Evolutionary conservation across 2,113 vertebrate genomes (phyloP).

Genomic region (Lycocorax pyrrhopterus): DNA sequence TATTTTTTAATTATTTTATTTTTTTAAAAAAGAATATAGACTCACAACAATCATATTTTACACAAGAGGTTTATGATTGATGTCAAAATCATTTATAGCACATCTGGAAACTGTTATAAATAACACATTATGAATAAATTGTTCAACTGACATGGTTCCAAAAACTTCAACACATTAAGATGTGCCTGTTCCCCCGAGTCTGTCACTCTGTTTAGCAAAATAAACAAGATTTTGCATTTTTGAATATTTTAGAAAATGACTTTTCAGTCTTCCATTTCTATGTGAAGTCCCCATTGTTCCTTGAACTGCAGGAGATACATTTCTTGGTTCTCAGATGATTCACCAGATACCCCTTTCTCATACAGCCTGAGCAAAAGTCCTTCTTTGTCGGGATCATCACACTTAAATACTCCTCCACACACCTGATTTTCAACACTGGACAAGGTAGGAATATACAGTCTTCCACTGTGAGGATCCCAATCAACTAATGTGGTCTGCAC

Average conservation of each 20-base stretch:
- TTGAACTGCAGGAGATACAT: constrained; percentile 68
- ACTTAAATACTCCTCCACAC: not conserved
- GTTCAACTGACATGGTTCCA: not conserved
- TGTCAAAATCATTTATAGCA: not conserved
- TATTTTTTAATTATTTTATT: not conserved
- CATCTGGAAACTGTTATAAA: not conserved
- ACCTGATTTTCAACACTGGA: not conserved
- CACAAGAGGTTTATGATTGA: not conserved
- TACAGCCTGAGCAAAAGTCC: constrained; percentile 67
- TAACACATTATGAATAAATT: not conserved
- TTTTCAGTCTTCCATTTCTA: constrained; percentile 67
- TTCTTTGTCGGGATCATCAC: not conserved
- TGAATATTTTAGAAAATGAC: not conserved
- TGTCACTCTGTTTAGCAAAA: not conserved
- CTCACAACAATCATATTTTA: not conserved
- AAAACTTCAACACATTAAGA: not conserved
- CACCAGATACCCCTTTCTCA: constrained; percentile 14
- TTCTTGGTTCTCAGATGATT: constrained; percentile 50
- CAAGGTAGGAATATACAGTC: constrained; percentile 66
- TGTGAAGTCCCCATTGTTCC: constrained; percentile 73
- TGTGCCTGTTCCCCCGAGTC: not conserved
- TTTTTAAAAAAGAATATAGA: not conserved
- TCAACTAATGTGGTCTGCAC: constrained; percentile 49
- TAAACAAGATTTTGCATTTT: not conserved
- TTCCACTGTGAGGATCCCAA: constrained; percentile 70